Evolutionary conservation across 2,888 invertebrate species (phyloP).

Genomic region (Megastigmus dorsalis): DNA sequence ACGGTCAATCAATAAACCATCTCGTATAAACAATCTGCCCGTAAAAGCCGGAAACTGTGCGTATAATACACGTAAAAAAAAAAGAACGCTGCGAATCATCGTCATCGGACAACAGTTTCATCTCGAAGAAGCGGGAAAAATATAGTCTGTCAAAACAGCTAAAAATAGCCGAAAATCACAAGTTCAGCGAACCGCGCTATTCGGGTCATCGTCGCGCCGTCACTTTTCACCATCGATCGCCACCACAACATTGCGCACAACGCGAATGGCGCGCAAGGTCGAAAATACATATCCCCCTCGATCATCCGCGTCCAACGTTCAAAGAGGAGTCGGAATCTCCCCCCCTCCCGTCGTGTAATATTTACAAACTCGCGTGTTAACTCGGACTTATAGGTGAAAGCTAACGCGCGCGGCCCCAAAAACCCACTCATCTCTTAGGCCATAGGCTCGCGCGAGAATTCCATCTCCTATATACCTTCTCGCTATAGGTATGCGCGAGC

Average conservation of each 20-base stretch:
- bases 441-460: conserved; percentile 43
- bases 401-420: background rate
- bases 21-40: background rate
- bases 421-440: too few relatives aligned
- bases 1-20: background rate
- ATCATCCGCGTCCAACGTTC: background rate
- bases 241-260: too few relatives aligned
- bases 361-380: background rate
- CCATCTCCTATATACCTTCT: conserved; percentile 8
- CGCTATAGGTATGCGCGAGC: conserved; percentile 19
- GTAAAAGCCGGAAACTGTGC: background rate
- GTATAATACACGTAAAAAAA: background rate
- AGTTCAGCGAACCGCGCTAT: conserved; percentile 7
- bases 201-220: conserved; percentile 7
- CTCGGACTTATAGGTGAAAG: conserved; percentile 10
- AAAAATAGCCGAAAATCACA: background rate
- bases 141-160: background rate
- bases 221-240: conserved; percentile 6
- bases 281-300: too few relatives aligned
- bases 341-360: background rate
- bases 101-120: background rate
- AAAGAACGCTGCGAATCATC: background rate
- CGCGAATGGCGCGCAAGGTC: too few relatives aligned
- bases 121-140: background rate
- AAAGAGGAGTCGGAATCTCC: background rate